Evolutionary conservation across 37 sponge, comb jelly and placozoan species (phyloP), one percentile per base, ranked within the genome.

Genomic region (Haliclona indistincta): DNA sequence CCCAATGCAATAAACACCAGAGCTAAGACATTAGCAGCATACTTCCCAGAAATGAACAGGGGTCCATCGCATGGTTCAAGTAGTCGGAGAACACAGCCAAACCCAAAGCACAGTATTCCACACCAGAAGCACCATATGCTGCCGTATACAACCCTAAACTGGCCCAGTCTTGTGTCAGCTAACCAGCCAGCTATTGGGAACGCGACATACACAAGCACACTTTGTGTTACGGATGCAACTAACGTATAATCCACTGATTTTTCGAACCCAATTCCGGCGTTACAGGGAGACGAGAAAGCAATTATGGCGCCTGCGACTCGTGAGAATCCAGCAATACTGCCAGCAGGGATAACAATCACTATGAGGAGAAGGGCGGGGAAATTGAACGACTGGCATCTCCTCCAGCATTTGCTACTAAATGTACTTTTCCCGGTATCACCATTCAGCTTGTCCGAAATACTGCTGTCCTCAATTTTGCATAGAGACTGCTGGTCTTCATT

Each of bases 141-240:
- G n/a, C 11, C 6, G 25, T 11, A 25, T 25, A 58, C n/a, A 11
- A 26, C 60, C 7, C 6, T n/a, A 6, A 6, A 6, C 23, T 26
- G 60, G 7, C 60, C 60, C n/a, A 58, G 11, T 20, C n/a, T 58
- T 25, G 60, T 58, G 28, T 58, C 60, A n/a, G 60, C 13, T 58
- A 58, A 25, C 60, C 60, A 58, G n/a, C 60, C 60, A 58, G 23
- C 13, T n/a, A 58, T 6, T 25, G 60, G 60, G n/a, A 58, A 58
- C 23, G n/a, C 6, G 7, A 58, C 6, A 58, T 7, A 6, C 7
- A 7, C 6, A 25, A 58, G 60, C 23, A 58, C 7, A 7, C 6
- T 25, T 8, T 20, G 60, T 25, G 26, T 26, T 25, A n/a, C 7
- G 28, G 28, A 25, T n/a, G 28, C 60, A 6, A 58, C 60, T 17